Evolutionary conservation across 1,140 invertebrate species (phyloP), one percentile per base, ranked within the genome.

Genomic region (Ostrea denselamellosa): DNA sequence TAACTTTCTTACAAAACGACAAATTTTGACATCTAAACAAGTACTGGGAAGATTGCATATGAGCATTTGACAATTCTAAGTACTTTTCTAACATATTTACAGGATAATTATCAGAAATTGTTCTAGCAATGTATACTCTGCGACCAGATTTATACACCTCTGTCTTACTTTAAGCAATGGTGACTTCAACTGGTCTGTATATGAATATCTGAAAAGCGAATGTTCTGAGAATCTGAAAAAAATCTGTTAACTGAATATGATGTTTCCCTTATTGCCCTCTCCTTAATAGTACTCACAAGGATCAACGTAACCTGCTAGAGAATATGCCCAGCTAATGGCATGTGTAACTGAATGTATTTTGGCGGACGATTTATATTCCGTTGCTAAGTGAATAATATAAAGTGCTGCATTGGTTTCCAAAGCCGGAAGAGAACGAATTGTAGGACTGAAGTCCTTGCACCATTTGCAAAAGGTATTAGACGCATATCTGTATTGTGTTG

Each of bases 151-250:
- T 86, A n/a, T 90, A 90, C 34, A 86, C 71, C 34, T 90, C 89
- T 34, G 89, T 90, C n/a, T 88, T 88, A 62, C 86, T 83, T 14
- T 53, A 56, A 51, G 56, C 85, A 14, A 90, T 88, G 34, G 71
- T 85, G 85, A 90, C 56, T 19, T 19, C 54, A 88, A 9, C 5
- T 19, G 12, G 12, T 12, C 56, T 86, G 62, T 52, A 88, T 83
- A 58, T 52, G 12, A 8, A 88, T 85, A 77, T 90, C 87, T 52
- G 85, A 86, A 17, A 51, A 17, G 12, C 19, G 51, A n/a, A 90
- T 81, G 58, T 88, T 88, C 88, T 51, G 56, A 54, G 85, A 83
- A 85, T 65, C 90, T 54, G 12, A 89, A 62, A 71, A 90, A 90
- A 14, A 12, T 56, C 17, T 56, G 17, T 12, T 56, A 9, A 56